Evolutionary conservation across 2,797 vertebrate species (phyloP).

Genomic region (Notolabrus celidotus): DNA sequence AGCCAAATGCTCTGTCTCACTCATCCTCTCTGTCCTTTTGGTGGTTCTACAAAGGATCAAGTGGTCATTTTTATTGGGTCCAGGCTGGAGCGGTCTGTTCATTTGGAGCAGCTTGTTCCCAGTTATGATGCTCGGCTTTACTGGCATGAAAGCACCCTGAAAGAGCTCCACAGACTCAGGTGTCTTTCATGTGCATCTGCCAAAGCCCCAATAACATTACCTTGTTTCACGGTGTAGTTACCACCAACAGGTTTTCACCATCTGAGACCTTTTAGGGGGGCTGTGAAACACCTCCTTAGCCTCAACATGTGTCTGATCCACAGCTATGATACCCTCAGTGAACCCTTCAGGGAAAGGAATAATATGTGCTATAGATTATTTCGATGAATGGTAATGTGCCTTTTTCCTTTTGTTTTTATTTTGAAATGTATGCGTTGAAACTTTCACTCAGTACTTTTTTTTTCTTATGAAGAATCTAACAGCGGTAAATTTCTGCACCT

Average conservation of each 20-base stretch:
- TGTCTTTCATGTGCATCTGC: conserved; percentile 57
- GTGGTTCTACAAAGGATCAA: conserved; percentile 44
- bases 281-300: conserved; percentile 36
- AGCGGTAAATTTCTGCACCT: conserved; percentile 14
- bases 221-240: conserved; percentile 65
- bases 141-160: conserved; percentile 39
- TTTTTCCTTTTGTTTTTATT: not conserved
- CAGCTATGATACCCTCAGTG: conserved; percentile 12
- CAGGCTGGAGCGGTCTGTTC: conserved; percentile 54
- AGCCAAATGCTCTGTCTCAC: conserved; percentile 14
- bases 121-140: conserved; percentile 43
- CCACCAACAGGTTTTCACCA: conserved; percentile 64
- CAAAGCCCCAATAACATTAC: conserved; percentile 52
- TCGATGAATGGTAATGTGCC: not conserved
- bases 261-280: conserved; percentile 57
- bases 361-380: not conserved
- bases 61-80: conserved; percentile 58
- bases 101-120: conserved; percentile 66
- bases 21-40: conserved; percentile 3
- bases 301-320: conserved; percentile 34
- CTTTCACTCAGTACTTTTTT: conserved; percentile 14
- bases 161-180: conserved; percentile 44
- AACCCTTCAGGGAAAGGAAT: not conserved
- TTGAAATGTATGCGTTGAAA: conserved; percentile 16
- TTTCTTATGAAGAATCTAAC: conserved; percentile 29